Base-by-base conservation (phyloP, 2,113 vertebrate genomes). In the Balaeniceps rex region DNA sequence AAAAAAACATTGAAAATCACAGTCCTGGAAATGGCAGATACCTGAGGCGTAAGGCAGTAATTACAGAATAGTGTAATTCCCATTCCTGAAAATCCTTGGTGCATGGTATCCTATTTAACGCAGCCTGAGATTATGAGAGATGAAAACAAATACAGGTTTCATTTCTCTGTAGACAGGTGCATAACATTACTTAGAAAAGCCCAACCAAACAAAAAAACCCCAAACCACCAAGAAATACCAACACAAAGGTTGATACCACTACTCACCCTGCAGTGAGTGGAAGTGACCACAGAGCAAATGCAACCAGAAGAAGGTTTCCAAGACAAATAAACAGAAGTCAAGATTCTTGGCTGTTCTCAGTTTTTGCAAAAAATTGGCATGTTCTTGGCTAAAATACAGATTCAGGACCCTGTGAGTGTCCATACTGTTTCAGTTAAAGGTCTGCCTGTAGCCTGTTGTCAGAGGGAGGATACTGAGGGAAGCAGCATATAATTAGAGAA, bases 1-100 rank as follows among this genome's bases (percentile, higher is more conserved):
- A 94, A 94, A 96, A 96, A 96, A 93, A 80, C 25, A 36, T 77
- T 93, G 92, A 94, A 95, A 94, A 33, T 7, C 26, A 84, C 26
- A 90, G 66, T 91, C 46, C 52, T 93, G 72, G 76, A 96, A 96
- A 79, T 33, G 65, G 24, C 76, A 96, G 52, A 57, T 66, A 79
- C 33, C 29, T 49, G 23, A 82, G 44, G 33, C 87, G 16, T 23
- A 94, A 96, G 61, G 76, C 63, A 91, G 68, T 93, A 78, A 84
- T 29, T 97, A 89, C 51, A 96, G 83, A 91, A 83, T 11, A 76
- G 42, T 83, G 21, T 86, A 70, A 71, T 60, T 44, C 31, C 60
- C 79, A 49, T 87, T 86, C 71, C 26, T 95, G 83, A 94, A 95
- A 96, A 92, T 79, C 68, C 60, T 63, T 54, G 51, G 13, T 36